Evolutionary conservation across 2,113 vertebrate species (phyloP), one percentile per base, ranked within the genome.

Genomic region (Mesocricetus auratus): DNA sequence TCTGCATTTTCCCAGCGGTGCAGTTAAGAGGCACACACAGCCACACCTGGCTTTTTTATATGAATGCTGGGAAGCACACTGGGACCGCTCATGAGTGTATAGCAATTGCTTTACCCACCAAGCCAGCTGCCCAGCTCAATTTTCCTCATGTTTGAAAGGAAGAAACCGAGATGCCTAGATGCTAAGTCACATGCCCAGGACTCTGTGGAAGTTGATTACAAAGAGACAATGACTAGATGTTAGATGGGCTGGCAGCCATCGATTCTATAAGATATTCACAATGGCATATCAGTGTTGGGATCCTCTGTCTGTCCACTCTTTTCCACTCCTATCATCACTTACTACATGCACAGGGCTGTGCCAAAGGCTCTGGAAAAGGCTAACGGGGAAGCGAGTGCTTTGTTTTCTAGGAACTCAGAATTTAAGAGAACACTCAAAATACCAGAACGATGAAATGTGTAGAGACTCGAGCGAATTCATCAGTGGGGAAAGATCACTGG

Each of bases 401-500:
- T 77, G 21, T 56, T 94, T 96, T 87, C 94, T 42, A 96, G 68
- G 86, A 96, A 89, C 82, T 74, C 39, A 89, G 42, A 79, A 31
- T 79, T 86, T 86, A 96, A 74, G 89, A 94, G 69, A 90, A 60
- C 17, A 89, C 88, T 78, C 58, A 62, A 77, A 96, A 93, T 89
- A 90, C 42, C 36, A 94, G 60, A 96, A 88, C 39, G 88, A 66
- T 39, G 22, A 78, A 93, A 91, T 39, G 62, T 42, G 12, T 78
- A 60, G 58, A 95, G 69, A 92, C 82, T 82, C 0, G 15, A 93
- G 90, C 66, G 81, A 97, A 91, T 47, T 91, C 83, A 87, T 53
- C 88, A 92, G 71, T 93, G 94, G 36, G 47, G 62, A 92, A 90
- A 74, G 45, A 91, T 69, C 31, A 15, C 8, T 69, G 56, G 77